Conservation (phyloP, 1,140 invertebrate genomes). For the Aphaenogaster ashmeadi region DNA sequence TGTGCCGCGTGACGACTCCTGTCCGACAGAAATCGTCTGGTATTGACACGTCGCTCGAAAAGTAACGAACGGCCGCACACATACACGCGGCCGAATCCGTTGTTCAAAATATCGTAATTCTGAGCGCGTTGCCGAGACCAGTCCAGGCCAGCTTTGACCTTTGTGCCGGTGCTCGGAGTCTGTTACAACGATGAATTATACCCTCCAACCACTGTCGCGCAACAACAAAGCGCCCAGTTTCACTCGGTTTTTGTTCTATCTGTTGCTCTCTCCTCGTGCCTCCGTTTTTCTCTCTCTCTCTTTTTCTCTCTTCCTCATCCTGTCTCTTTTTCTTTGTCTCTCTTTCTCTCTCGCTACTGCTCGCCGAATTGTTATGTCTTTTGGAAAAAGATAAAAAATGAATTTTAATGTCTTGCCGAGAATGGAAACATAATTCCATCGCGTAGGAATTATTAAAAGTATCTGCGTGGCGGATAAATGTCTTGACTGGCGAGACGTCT, state of each 20-base stretch:
- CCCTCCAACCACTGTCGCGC: slow-evolving; percentile 79
- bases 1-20: slow-evolving; percentile 61
- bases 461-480: not conserved
- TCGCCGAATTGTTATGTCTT: slow-evolving; percentile 59
- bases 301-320: not conserved
- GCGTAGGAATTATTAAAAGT: slow-evolving; percentile 16
- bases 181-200: slow-evolving; percentile 81
- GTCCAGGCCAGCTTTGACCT: slow-evolving; percentile 80
- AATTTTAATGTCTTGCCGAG: slow-evolving; percentile 60
- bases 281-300: slow-evolving; percentile 8
- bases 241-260: slow-evolving; percentile 72
- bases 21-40: slow-evolving; percentile 69
- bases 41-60: slow-evolving; percentile 71
- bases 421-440: slow-evolving; percentile 1
- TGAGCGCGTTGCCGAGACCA: slow-evolving; percentile 69
- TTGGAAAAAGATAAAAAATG: slow-evolving; percentile 58
- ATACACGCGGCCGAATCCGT: slow-evolving; percentile 63
- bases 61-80: slow-evolving; percentile 66
- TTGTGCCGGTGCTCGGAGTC: slow-evolving; percentile 78
- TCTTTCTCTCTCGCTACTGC: not conserved
- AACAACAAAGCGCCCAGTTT: slow-evolving; percentile 79
- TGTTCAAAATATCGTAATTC: slow-evolving; percentile 79
- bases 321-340: not conserved
- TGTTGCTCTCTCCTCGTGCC: slow-evolving; percentile 42
- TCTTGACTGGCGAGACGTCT: not conserved